These are phyloP conservation scores for Spilogale gracilis DNA, from an alignment of 2,113 vertebrate species.

Conservation along the genomic window DNA sequence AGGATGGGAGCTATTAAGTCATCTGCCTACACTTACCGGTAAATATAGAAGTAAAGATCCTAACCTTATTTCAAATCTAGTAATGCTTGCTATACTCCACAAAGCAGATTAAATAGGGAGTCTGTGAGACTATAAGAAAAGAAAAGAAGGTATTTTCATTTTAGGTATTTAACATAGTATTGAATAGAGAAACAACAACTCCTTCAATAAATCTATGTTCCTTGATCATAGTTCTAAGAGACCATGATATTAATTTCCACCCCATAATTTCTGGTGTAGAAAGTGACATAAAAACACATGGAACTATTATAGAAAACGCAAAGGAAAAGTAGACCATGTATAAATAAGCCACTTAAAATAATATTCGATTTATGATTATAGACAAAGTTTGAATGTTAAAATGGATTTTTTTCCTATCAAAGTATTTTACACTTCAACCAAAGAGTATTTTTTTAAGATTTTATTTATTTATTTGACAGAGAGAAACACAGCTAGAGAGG, in stretches of 20 bases:
- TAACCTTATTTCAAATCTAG: slow-evolving; percentile 26
- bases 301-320: neutral
- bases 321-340: neutral
- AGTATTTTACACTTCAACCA: neutral
- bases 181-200: neutral
- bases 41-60: neutral
- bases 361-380: neutral
- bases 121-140: neutral
- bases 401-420: neutral
- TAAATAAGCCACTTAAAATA: neutral
- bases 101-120: neutral
- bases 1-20: neutral
- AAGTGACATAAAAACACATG: neutral
- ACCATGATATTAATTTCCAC: neutral
- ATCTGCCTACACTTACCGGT: neutral
- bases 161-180: neutral
- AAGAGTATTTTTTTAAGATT: neutral
- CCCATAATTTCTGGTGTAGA: neutral
- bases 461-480: too few relatives aligned
- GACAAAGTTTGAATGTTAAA: neutral
- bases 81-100: neutral
- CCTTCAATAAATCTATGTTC: neutral
- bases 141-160: neutral
- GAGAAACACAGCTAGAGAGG: too few relatives aligned
- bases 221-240: neutral